Conservation (phyloP, 2,888 invertebrate species). For the Macrophya annulata region DNA sequence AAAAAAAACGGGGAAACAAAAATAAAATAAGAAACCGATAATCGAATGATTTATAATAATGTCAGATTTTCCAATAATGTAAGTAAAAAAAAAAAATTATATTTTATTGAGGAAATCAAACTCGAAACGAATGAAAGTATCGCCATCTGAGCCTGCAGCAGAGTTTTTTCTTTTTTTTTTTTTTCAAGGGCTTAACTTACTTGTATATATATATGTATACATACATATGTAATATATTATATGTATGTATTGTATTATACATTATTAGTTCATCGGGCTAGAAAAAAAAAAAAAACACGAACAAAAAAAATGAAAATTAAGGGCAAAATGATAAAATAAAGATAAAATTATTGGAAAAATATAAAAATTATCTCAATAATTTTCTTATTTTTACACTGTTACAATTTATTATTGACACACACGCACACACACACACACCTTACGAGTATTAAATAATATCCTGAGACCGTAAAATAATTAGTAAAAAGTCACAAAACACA, state of each 20-base stretch:
- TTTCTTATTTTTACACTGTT: constrained; percentile 16
- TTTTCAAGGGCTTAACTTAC: neutral
- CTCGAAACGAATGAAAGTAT: constrained; percentile 72
- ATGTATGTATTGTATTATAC: too few relatives aligned
- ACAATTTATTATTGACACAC: neutral
- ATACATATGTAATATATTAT: too few relatives aligned
- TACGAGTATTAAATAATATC: neutral
- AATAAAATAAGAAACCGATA: neutral
- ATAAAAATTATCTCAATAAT: constrained; percentile 42
- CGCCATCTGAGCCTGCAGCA: constrained; percentile 53
- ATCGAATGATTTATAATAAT: neutral
- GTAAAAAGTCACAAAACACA: neutral
- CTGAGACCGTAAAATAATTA: neutral
- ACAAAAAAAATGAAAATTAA: neutral
- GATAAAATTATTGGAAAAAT: constrained; percentile 22
- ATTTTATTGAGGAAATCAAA: constrained; percentile 62
- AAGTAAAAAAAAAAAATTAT: neutral
- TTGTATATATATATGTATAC: neutral
- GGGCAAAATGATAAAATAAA: constrained; percentile 36
- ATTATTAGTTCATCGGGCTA: neutral
- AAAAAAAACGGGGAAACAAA: neutral
- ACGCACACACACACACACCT: neutral
- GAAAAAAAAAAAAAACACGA: neutral
- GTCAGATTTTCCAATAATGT: constrained; percentile 11
- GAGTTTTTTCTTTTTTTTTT: too few relatives aligned